Percentiles rank a stretch among this genome's conserved stretches.
phyloP scores from a whole-genome alignment of 2,113 vertebrate species.

The Proterorhinus semilunaris region DNA sequence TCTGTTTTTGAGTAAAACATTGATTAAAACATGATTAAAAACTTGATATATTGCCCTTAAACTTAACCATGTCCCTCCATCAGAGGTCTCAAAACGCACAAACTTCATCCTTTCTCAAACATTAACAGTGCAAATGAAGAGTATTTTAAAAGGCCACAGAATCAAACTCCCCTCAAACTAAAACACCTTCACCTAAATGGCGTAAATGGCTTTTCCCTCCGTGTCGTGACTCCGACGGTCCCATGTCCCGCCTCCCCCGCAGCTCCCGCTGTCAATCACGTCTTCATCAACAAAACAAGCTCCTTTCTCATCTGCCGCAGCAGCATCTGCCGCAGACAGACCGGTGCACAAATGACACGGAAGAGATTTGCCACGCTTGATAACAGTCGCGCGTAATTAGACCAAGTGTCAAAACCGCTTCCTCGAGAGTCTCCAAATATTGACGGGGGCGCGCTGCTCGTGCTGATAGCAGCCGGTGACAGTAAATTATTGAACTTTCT shows the following conservation, averaged over 20 bases:
- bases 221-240: conserved; percentile 16
- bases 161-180: too few species aligned
- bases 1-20: too few species aligned
- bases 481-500: background rate
- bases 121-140: background rate
- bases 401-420: conserved; percentile 49
- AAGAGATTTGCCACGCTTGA: conserved; percentile 63
- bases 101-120: too few species aligned
- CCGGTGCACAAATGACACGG: conserved; percentile 65
- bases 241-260: too few species aligned
- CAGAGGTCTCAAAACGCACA: too few species aligned
- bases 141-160: background rate
- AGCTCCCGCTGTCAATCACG: conserved; percentile 74
- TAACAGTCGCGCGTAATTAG: conserved; percentile 62
- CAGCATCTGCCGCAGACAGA: conserved; percentile 66
- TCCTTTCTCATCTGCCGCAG: conserved; percentile 14
- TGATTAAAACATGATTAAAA: too few species aligned
- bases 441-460: conserved; percentile 33
- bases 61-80: too few species aligned
- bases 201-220: background rate
- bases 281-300: conserved; percentile 66
- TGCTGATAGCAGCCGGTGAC: background rate
- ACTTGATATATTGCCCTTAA: too few species aligned
- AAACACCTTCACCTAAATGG: too few species aligned
- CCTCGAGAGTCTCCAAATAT: conserved; percentile 54